Percentiles rank a stretch among this genome's conserved stretches.
phyloP scores from a whole-genome alignment of 2,797 vertebrate species.

The Sciurus vulgaris region DNA sequence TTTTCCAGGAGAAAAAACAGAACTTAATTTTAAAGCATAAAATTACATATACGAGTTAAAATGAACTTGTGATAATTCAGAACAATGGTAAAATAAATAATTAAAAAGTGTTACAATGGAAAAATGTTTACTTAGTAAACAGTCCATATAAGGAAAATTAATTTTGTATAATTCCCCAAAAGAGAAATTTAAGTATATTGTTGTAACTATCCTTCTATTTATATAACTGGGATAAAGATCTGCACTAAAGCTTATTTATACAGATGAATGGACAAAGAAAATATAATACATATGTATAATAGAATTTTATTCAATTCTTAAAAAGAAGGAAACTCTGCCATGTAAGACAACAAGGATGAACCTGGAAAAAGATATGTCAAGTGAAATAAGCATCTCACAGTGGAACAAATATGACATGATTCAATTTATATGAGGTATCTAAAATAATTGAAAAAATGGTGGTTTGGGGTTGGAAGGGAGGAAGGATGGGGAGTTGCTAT shows the following conservation, averaged over 20 bases:
- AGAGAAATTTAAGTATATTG: background rate
- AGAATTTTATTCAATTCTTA: background rate
- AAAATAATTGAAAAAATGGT: background rate
- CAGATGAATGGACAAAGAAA: background rate
- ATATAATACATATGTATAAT: background rate
- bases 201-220: background rate
- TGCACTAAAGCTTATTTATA: background rate
- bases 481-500: background rate
- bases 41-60: slow-evolving; percentile 21
- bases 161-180: slow-evolving; percentile 24
- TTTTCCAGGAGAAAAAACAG: background rate
- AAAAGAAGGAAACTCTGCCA: background rate
- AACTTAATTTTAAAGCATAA: background rate
- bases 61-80: slow-evolving; percentile 2
- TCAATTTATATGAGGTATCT: background rate
- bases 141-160: slow-evolving; percentile 21
- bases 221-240: background rate
- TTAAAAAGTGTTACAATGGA: slow-evolving; percentile 11
- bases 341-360: background rate
- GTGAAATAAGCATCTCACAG: background rate
- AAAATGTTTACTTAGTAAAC: slow-evolving; percentile 47
- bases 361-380: background rate
- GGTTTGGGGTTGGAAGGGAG: background rate
- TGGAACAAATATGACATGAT: background rate
- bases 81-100: slow-evolving; percentile 1